Base-by-base conservation (phyloP, 2,113 vertebrate genomes). In the Cairina moschata region DNA sequence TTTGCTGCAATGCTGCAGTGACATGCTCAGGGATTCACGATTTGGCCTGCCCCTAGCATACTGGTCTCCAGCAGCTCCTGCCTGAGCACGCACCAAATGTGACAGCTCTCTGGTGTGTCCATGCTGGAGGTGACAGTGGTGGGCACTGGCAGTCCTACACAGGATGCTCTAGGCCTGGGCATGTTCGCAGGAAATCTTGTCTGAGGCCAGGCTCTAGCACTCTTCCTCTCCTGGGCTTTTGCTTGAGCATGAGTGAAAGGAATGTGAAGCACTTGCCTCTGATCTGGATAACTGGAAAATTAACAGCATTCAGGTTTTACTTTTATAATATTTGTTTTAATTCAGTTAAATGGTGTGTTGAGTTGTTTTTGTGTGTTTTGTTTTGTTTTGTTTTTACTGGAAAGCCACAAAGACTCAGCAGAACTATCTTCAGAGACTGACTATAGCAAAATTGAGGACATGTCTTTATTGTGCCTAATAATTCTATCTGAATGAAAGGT, bases 21-120 rank as follows among this genome's bases (percentile, higher is more conserved):
- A 6, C 44, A 1, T 22, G 66, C 25, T n/a, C 0, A 1, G 40
- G 72, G 34, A 7, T 56, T 74, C 3, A 0, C 2, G 5, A 5
- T 14, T 17, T 1, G 38, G 23, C 29, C 65, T 86, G 58, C 38
- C 60, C 54, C 1, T 26, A 68, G 14, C 2, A 0, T 36, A 32
- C 56, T 60, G 23, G 21, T 56, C 29, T 79, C 44, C 68, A 83
- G 63, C 73, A 90, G 69, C 65, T 72, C 72, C 63, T 48, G 71
- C 22, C 55, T 20, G 28, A 36, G 81, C 46, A 38, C 25, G 20
- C n/a, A 48, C 34, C 40, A 21, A 65, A 50, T 42, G n/a, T 50
- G 36, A 7, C 8, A 34, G 48, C 62, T 50, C 23, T 26, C n/a
- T 16, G 48, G 76, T 59, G 58, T 87, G 40, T 13, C 83, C 31